Evolutionary conservation across 2,797 vertebrate species (phyloP).

Genomic region (Saxicola maurus): DNA sequence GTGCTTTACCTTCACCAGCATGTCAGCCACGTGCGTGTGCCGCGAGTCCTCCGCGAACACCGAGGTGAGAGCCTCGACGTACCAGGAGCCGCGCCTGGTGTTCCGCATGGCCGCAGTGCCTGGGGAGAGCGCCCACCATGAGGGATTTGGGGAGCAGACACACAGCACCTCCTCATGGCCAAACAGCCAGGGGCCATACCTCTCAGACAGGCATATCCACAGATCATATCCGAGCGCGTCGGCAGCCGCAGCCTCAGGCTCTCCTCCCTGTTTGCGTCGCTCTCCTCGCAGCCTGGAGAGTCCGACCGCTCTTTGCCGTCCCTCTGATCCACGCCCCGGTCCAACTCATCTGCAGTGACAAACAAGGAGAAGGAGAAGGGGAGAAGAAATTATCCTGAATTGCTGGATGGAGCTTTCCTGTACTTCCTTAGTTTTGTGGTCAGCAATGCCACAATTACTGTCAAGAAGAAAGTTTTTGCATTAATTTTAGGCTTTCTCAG

Average conservation of each 20-base stretch:
- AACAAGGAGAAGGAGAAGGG: not conserved
- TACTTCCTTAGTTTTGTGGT: not conserved
- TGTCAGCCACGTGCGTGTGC: slow-evolving; percentile 90
- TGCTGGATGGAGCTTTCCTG: not conserved
- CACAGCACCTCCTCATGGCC: not conserved
- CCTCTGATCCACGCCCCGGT: slow-evolving; percentile 89
- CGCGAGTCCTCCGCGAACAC: slow-evolving; percentile 82
- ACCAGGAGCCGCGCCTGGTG: slow-evolving; percentile 96
- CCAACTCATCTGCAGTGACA: slow-evolving; percentile 72
- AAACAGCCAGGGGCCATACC: slow-evolving; percentile 65
- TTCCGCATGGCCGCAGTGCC: slow-evolving; percentile 95
- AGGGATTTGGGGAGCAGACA: not conserved
- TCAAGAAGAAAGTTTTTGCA: not conserved
- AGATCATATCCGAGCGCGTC: slow-evolving; percentile 94
- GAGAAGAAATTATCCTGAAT: not conserved
- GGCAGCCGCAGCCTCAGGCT: slow-evolving; percentile 84
- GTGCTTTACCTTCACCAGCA: slow-evolving; percentile 87
- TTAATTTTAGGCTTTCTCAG: not conserved
- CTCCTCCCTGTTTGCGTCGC: slow-evolving; percentile 83
- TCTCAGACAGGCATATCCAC: slow-evolving; percentile 92
- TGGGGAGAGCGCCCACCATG: not conserved
- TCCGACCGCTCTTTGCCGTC: slow-evolving; percentile 79
- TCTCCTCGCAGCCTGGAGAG: slow-evolving; percentile 83
- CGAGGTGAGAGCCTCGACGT: slow-evolving; percentile 85
- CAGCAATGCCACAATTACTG: not conserved